Base-by-base conservation (phyloP, 2,797 vertebrate species). In the Siniperca scherzeri region DNA sequence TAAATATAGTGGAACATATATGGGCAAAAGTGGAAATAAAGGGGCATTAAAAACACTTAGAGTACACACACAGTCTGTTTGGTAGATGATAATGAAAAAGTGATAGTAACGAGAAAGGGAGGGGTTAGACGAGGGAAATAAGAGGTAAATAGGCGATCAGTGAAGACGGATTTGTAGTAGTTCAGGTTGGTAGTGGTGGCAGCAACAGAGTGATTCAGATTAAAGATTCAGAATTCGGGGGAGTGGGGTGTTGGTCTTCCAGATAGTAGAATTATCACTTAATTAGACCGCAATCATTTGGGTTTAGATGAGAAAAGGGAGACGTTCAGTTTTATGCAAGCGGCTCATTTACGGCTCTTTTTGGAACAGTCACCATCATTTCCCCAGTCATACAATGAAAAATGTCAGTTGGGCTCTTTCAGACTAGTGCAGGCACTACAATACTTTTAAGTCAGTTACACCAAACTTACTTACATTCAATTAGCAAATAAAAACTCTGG, bases 321-420 rank as follows among this genome's bases (percentile, higher is more conserved):
- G 53, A 27, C n/a, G 13, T 69, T 55, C 7, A 42, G 46, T 56
- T 68, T 57, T 22, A 50, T 38, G 38, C 0, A 22, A 16, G 27
- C 1, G 2, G 33, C 44, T 69, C 17, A 33, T 33, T 70, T 64
- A 17, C 30, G 50, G 69, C 77, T 36, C 13, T 71, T 62, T 65
- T 78, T 55, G 8, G 33, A 56, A 21, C 27, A 5, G 61, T 46
- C 52, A 6, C 65, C 38, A 44, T 78, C 40, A n/a, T 77, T 68
- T 55, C n/a, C 46, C 27, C 46, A 19, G 19, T 50, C 53, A 53
- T 21, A 0, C 22, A 70, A 13, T 69, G 64, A 48, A 61, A 46
- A 19, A 27, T 44, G 16, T 10, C 25, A 55, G 44, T 52, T 76
- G 53, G 25, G 40, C 33, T 30, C 30, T 30, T 30, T 30, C 30